Evolutionary conservation across 2,113 vertebrate genomes (phyloP).

Genomic region (crab-eating macaque (Macaca fascicularis)): T2T-MFA8v1.1 NC_088386.1:87687001-87687500

Average conservation of each 20-base stretch:
- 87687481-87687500: slow-evolving; percentile 31
- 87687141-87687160: slow-evolving; percentile 78
- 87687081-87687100: slow-evolving; percentile 74
- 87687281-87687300: slow-evolving; percentile 83
- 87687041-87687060: slow-evolving; percentile 73
- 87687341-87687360: slow-evolving; percentile 82
- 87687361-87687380: slow-evolving; percentile 75
- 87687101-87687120: slow-evolving; percentile 79
- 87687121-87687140: slow-evolving; percentile 78
- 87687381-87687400: slow-evolving; percentile 63
- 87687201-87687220: slow-evolving; percentile 67
- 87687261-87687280: slow-evolving; percentile 81
- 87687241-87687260: slow-evolving; percentile 78
- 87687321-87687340: slow-evolving; percentile 84
- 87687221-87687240: slow-evolving; percentile 64
- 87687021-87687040: slow-evolving; percentile 64
- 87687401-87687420: slow-evolving; percentile 65
- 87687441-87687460: slow-evolving; percentile 77
- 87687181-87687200: slow-evolving; percentile 78
- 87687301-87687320: slow-evolving; percentile 82
- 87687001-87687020: slow-evolving; percentile 49
- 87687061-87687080: slow-evolving; percentile 68
- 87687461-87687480: slow-evolving; percentile 63
- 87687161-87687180: slow-evolving; percentile 78
- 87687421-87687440: slow-evolving; percentile 64